Conservation (phyloP, 1,140 invertebrate species). For the Ectropis grisescens region DNA sequence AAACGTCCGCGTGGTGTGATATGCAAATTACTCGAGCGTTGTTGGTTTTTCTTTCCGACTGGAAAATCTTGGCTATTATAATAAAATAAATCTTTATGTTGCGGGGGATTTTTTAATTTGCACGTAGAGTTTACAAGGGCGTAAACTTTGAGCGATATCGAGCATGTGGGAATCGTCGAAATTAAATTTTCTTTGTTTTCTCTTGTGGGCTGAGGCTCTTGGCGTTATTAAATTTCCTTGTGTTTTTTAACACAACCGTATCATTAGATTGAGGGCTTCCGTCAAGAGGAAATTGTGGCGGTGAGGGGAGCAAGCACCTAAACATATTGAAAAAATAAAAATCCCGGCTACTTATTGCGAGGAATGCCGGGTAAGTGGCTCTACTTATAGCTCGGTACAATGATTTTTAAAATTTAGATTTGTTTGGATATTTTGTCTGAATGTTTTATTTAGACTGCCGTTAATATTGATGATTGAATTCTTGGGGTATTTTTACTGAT, state of each 20-base stretch:
- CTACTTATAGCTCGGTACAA: constrained; percentile 26
- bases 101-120: constrained; percentile 55
- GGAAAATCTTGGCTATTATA: too few relatives aligned
- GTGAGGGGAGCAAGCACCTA: constrained; percentile 57
- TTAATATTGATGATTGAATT: too few relatives aligned
- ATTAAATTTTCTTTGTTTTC: constrained; percentile 70
- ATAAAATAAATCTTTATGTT: too few relatives aligned
- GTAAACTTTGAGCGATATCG: constrained; percentile 53
- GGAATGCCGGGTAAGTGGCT: constrained; percentile 19
- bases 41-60: constrained; percentile 29
- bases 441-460: too few relatives aligned
- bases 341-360: constrained; percentile 48
- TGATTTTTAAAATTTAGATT: too few relatives aligned
- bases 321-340: constrained; percentile 70
- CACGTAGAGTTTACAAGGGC: constrained; percentile 21
- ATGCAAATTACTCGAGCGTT: constrained; percentile 37
- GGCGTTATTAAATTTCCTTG: constrained; percentile 71
- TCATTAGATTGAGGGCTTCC: constrained; percentile 71
- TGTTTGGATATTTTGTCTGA: too few relatives aligned
- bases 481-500: too few relatives aligned
- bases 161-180: constrained; percentile 66
- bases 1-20: constrained; percentile 53
- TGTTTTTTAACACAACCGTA: constrained; percentile 71
- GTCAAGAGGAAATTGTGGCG: constrained; percentile 67
- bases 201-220: constrained; percentile 35